These are phyloP conservation scores for Danaus chrysippus DNA, from an alignment of 2,888 invertebrate genomes.

Conservation along the genomic window DNA sequence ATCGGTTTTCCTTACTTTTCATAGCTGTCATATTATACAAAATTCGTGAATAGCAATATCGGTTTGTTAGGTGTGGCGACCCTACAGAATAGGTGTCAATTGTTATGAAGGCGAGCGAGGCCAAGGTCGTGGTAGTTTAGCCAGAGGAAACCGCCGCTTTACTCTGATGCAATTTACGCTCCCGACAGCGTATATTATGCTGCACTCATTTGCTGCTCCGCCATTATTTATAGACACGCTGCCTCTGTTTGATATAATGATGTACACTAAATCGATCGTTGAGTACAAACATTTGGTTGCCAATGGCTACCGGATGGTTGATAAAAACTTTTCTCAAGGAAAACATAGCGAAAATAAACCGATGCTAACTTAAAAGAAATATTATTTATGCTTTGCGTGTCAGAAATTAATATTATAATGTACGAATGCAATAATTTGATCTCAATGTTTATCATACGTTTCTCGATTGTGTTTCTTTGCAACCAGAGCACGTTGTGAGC, in stretches of 20 bases:
- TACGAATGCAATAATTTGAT: no score
- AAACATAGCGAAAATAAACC: background rate
- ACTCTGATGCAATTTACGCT: constrained; percentile 6
- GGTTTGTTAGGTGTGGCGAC: background rate
- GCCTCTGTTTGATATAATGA: background rate
- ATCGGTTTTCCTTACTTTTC: no score
- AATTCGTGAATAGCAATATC: background rate
- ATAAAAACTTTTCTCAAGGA: background rate
- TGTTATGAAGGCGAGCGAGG: constrained; percentile 20
- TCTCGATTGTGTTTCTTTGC: no score
- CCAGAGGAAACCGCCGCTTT: constrained; percentile 4
- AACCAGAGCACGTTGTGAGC: no score
- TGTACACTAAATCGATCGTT: background rate
- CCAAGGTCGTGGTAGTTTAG: constrained; percentile 16
- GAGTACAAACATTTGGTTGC: background rate
- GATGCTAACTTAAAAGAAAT: background rate
- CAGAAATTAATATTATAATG: no score
- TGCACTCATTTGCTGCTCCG: constrained; percentile 1
- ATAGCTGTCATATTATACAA: background rate
- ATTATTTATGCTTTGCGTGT: no score
- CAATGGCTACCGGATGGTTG: background rate
- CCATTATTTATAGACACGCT: background rate
- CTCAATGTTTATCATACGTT: no score
- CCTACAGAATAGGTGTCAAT: constrained; percentile 16
- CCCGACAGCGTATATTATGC: constrained; percentile 2